Evolutionary conservation across 2,113 vertebrate genomes (phyloP).

Genomic region (Myrmecophaga tridactyla): DNA sequence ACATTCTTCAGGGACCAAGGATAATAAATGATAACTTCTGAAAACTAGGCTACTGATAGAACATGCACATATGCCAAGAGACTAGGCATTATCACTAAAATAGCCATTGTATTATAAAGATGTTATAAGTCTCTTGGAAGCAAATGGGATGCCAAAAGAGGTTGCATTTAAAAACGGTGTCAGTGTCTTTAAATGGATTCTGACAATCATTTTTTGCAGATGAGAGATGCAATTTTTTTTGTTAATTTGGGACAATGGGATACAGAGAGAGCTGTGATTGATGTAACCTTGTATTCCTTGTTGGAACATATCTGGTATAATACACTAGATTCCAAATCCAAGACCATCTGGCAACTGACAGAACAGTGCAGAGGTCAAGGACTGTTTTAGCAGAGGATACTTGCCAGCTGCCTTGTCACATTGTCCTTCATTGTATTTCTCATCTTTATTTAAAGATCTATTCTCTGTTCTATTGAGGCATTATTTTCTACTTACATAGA

Average conservation of each 20-base stretch:
- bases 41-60: constrained; percentile 62
- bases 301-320: constrained; percentile 12
- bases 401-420: background rate
- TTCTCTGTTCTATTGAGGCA: background rate
- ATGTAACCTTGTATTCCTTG: constrained; percentile 41
- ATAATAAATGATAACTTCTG: constrained; percentile 66
- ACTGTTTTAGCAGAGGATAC: constrained; percentile 41
- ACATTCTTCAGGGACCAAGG: constrained; percentile 61
- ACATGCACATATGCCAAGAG: constrained; percentile 9
- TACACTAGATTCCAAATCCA: constrained; percentile 55
- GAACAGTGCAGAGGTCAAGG: constrained; percentile 58
- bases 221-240: background rate
- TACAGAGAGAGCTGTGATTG: background rate
- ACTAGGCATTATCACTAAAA: constrained; percentile 63
- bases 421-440: background rate
- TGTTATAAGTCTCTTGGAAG: background rate
- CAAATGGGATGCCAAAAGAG: constrained; percentile 29
- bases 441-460: constrained; percentile 43
- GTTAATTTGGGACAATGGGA: constrained; percentile 27
- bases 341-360: constrained; percentile 61
- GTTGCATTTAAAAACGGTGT: background rate
- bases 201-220: constrained; percentile 6
- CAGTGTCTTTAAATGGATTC: background rate
- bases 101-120: background rate
- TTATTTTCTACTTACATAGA: background rate